phyloP scores from a whole-genome alignment of 2,113 vertebrate species.

The Butorides virescens region DNA sequence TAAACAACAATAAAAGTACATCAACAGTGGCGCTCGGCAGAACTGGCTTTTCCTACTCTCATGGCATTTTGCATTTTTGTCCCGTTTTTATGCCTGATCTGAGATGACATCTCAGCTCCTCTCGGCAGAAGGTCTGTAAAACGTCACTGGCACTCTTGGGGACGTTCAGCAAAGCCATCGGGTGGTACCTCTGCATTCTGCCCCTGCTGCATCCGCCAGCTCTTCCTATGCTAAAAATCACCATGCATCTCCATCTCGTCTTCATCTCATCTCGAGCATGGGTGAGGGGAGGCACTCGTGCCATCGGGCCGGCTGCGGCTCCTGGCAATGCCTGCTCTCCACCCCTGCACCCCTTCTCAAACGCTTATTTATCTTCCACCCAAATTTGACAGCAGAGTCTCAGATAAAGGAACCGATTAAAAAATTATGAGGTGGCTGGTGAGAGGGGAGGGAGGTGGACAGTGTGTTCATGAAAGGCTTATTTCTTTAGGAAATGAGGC shows the following conservation, averaged over 20 bases:
- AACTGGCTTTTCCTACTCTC: background rate
- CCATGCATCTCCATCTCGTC: background rate
- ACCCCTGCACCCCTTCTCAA: background rate
- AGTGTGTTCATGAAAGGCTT: background rate
- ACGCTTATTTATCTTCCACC: background rate
- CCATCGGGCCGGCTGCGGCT: rapidly evolving
- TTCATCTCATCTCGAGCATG: background rate
- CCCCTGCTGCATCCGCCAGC: background rate
- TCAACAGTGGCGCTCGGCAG: background rate
- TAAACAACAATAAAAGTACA: background rate
- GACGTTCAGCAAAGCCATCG: background rate
- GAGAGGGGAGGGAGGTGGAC: background rate
- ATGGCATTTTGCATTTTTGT: background rate
- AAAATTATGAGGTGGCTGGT: background rate
- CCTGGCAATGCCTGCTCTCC: background rate
- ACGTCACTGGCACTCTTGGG: background rate
- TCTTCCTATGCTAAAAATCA: background rate
- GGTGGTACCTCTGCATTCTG: background rate
- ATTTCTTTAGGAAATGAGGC: conserved; percentile 18
- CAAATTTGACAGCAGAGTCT: background rate
- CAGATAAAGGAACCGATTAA: background rate
- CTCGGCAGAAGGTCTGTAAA: background rate
- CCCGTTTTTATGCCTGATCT: background rate
- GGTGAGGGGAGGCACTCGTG: background rate
- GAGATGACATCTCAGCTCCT: background rate